A percentile compares a stretch with the other conserved stretches of the same genome.
Conservation (phyloP, 2,797 vertebrate species). For the Leucoraja ocellata region DNA sequence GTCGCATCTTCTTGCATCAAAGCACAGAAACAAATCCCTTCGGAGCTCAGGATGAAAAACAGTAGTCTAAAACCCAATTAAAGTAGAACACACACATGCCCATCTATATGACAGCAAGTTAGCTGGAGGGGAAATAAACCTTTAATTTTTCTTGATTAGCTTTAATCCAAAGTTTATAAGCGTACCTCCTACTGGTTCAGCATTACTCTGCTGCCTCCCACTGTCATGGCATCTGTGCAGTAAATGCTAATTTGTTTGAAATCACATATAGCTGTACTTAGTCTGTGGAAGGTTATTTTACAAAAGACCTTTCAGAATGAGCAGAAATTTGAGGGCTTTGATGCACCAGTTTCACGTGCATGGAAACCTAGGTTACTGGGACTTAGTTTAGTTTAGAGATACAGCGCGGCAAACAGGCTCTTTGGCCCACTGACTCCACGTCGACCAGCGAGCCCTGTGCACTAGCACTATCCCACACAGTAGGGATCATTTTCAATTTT, state of each 20-base stretch:
- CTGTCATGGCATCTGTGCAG: background rate
- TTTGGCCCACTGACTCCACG: no score
- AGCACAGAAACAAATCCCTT: constrained; percentile 1
- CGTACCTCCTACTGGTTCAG: background rate
- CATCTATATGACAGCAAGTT: background rate
- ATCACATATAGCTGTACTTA: background rate
- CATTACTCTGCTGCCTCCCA: background rate
- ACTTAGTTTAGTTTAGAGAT: no score
- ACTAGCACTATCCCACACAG: no score
- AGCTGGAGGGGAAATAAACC: background rate
- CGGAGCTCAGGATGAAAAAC: background rate
- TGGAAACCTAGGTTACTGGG: background rate
- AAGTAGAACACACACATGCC: background rate
- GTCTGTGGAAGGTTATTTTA: background rate
- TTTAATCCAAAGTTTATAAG: constrained; percentile 13
- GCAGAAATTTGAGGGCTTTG: no score
- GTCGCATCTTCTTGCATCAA: background rate
- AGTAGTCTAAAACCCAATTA: background rate
- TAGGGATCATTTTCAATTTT: no score
- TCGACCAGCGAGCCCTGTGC: no score
- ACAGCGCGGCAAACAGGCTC: no score
- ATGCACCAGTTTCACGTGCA: background rate
- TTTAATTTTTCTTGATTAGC: background rate
- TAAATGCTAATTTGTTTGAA: constrained; percentile 16
- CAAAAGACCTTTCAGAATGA: background rate